Evolutionary conservation across 2,888 invertebrate species (phyloP).

Genomic region (Eremobia ochroleuca): DNA sequence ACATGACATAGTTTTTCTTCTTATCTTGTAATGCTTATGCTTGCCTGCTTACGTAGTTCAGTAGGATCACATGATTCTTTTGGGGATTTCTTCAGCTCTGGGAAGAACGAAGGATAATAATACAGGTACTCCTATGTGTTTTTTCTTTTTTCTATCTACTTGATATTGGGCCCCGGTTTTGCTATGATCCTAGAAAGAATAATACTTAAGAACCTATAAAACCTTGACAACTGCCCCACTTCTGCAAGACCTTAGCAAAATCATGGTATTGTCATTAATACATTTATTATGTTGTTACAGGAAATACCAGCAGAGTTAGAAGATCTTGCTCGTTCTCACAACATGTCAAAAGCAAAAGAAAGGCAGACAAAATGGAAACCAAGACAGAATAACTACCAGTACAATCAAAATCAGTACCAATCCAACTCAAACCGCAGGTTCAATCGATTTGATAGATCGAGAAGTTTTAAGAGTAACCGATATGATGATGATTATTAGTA

Average conservation of each 20-base stretch:
- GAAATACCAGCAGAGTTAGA: conserved; percentile 80
- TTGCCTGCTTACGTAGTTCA: not conserved
- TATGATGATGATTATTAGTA: conserved; percentile 60
- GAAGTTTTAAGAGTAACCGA: conserved; percentile 40
- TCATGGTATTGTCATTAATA: not conserved
- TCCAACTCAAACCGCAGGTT: conserved; percentile 66
- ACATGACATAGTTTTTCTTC: not conserved
- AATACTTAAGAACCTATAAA: not conserved
- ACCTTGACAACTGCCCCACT: too few species aligned
- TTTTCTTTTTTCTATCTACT: not conserved
- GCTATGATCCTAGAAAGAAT: not conserved
- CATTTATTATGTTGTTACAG: conserved; percentile 70
- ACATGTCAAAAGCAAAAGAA: conserved; percentile 72
- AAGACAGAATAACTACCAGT: conserved; percentile 71
- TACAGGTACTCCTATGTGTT: not conserved
- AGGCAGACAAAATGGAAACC: conserved; percentile 71
- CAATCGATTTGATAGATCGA: conserved; percentile 50
- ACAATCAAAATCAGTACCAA: conserved; percentile 65
- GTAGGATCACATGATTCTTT: not conserved
- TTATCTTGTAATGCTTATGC: not conserved
- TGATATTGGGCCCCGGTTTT: not conserved
- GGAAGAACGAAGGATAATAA: not conserved
- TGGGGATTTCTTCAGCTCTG: too few species aligned
- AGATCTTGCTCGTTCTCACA: conserved; percentile 77
- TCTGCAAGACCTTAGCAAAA: not conserved